Conservation (phyloP, 2,797 vertebrate genomes). For the Garrulus glandarius region DNA sequence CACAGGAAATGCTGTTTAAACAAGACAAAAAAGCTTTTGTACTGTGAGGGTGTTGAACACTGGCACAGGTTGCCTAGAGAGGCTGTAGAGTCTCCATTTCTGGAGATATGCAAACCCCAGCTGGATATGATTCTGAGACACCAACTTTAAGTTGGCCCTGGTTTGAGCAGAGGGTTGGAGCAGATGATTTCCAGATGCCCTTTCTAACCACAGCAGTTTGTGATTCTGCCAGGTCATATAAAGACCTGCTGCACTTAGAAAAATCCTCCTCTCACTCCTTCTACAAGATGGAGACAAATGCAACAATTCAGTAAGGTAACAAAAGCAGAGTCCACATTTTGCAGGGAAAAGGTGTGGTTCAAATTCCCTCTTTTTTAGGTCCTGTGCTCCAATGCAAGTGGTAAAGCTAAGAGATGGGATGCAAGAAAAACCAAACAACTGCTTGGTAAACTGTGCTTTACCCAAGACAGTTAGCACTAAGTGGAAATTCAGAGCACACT, state of each 20-base stretch:
- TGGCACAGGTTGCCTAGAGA: background rate
- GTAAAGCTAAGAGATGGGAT: background rate
- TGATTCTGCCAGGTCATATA: background rate
- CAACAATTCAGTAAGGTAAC: background rate
- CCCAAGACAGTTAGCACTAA: background rate
- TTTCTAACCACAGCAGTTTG: background rate
- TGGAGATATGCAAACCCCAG: background rate
- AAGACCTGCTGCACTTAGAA: background rate
- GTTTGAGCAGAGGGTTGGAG: background rate
- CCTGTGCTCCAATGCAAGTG: background rate
- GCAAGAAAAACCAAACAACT: background rate
- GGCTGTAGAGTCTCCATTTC: background rate
- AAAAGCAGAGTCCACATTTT: background rate
- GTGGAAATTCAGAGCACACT: background rate
- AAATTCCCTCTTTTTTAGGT: background rate
- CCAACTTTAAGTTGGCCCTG: background rate
- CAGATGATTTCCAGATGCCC: background rate
- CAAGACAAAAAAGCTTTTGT: background rate
- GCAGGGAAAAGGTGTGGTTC: background rate
- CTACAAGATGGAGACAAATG: background rate
- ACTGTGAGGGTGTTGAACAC: background rate
- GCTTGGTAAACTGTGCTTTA: background rate
- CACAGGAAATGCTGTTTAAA: background rate
- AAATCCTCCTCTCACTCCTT: background rate
- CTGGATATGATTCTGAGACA: background rate